Evolutionary conservation across 2,888 invertebrate species (phyloP), one percentile per base, ranked within the genome.

Genomic region (Syrista parreyssii): DNA sequence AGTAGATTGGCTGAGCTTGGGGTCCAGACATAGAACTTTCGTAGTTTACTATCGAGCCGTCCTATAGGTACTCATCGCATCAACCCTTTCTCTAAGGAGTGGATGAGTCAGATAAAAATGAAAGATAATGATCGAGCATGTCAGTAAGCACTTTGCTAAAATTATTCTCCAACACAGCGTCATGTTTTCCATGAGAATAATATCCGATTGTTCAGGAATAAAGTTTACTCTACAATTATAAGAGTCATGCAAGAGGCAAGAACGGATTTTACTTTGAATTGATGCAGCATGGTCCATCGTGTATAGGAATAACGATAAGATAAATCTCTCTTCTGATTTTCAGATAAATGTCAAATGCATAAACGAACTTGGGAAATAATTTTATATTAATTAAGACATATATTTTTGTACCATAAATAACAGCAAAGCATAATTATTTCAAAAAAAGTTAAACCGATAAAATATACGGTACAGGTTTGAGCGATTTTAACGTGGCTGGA

Each of bases 1-100:
- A 82, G 78, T 79, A 79, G 80, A 82, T 80, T 78, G 79, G 75
- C 79, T 73, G n/a, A 68, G 71, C 72, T 77, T 31, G n/a, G 68
- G 36, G 74, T 74, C 74, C 74, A 55, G 55, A 55, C 55, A 23
- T 23, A 55, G 55, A 55, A 55, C 55, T 55, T 55, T 23, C 55
- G 55, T 55, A 55, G 15, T 55, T 55, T 9, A 55, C 1, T 23
- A 15, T 23, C 55, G 55, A 55, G 23, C 23, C 55, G 55, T 2
- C 55, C 55, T 55, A 55, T 55, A 55, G 55, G 23, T 23, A 55
- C 55, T 55, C 55, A 9, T 55, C 23, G 55, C 55, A 55, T 55
- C 55, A 55, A 55, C 55, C 55, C 55, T 55, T 55, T 55, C 55
- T 55, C 55, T 23, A 23, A 55, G 55, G 23, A 23, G 55, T 55